Evolutionary conservation across 2,888 invertebrate species (phyloP).

Genomic region (Limnephilus lunatus): DNA sequence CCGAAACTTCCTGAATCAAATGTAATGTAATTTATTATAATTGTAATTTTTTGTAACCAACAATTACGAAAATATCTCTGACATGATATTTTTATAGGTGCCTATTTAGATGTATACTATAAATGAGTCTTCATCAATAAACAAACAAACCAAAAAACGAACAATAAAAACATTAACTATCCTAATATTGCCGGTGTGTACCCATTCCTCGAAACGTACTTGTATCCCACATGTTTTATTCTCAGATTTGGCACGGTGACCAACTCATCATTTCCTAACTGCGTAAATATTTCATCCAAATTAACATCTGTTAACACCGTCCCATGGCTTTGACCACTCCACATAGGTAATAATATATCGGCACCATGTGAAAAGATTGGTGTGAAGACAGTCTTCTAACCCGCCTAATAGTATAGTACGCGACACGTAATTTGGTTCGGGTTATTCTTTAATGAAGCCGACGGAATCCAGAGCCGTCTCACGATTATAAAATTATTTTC

Average conservation of each 20-base stretch:
- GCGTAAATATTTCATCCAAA: not conserved
- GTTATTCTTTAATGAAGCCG: conserved; percentile 62
- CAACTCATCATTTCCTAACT: not conserved
- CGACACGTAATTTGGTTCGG: conserved; percentile 63
- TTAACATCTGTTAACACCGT: conserved; percentile 24
- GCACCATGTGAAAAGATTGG: conserved; percentile 47
- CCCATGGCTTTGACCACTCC: not conserved
- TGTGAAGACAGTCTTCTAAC: conserved; percentile 52
- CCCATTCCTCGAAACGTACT: not conserved
- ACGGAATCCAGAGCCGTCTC: conserved; percentile 40
- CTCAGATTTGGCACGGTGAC: not conserved
- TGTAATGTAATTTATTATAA: too few relatives aligned
- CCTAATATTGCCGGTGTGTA: not conserved
- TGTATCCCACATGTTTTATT: not conserved
- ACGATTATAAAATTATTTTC: not conserved
- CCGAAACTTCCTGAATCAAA: not conserved
- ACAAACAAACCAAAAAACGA: not conserved
- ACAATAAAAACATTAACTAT: not conserved
- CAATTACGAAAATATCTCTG: not conserved
- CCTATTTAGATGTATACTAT: not conserved
- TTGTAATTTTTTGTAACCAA: not conserved
- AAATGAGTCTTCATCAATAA: not conserved
- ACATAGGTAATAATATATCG: conserved; percentile 32
- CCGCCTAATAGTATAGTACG: conserved; percentile 56
- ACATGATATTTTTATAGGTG: not conserved